Conservation (phyloP, 2,113 vertebrate species). For the Calidris pygmaea region DNA sequence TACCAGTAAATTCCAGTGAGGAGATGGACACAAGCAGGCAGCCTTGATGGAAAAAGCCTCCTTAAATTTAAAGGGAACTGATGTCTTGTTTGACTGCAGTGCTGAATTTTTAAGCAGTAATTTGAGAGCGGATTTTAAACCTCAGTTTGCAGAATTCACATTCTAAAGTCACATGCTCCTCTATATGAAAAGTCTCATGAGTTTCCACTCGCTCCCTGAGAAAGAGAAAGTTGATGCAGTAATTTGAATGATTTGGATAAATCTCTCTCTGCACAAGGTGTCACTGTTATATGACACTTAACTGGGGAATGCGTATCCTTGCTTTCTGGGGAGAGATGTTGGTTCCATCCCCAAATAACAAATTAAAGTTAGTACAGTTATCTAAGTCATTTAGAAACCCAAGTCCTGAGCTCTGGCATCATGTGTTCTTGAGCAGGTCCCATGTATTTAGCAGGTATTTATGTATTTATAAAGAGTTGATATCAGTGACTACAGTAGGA, state of each 20-base stretch:
- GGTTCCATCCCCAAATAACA: background rate
- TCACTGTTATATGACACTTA: background rate
- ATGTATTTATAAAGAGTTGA: background rate
- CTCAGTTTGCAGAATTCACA: background rate
- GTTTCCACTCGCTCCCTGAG: background rate
- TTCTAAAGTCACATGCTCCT: background rate
- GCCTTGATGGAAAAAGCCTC: background rate
- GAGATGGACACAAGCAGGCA: background rate
- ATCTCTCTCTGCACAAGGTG: background rate
- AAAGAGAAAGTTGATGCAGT: background rate
- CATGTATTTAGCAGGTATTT: background rate
- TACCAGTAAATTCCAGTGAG: fast-evolving
- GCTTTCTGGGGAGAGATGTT: background rate
- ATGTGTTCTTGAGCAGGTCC: background rate
- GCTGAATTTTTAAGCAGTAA: background rate
- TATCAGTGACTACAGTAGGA: background rate
- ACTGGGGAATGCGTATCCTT: background rate
- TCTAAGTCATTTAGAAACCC: background rate
- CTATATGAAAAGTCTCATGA: fast-evolving
- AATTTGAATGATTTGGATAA: background rate
- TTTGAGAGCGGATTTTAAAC: background rate
- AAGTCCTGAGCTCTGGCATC: background rate
- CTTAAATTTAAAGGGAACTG: background rate
- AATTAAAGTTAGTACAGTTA: background rate
- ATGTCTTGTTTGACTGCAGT: fast-evolving